phyloP scores from a whole-genome alignment of 2,797 vertebrate genomes.

The Oceanodroma leucorhoa region DNA sequence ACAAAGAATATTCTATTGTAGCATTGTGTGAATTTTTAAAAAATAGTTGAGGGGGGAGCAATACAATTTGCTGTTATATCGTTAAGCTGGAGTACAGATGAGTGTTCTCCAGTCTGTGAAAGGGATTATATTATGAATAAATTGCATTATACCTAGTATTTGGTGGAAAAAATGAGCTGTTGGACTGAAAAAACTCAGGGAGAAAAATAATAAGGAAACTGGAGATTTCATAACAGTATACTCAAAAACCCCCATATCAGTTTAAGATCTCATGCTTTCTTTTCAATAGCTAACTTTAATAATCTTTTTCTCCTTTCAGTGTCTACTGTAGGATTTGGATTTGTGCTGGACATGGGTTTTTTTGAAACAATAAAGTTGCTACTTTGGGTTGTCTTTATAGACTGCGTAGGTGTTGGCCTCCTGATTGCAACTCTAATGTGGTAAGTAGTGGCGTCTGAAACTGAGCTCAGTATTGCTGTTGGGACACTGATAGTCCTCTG shows the following conservation, averaged over 20 bases:
- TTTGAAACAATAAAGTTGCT: constrained; percentile 92
- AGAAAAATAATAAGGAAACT: background rate
- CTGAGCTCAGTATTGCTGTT: background rate
- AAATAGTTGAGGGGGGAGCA: background rate
- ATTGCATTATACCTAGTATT: background rate
- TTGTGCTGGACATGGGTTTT: constrained; percentile 92
- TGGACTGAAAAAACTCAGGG: background rate
- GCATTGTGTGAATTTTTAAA: background rate
- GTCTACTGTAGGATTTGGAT: constrained; percentile 93
- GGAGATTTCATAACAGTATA: background rate
- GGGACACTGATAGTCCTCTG: background rate
- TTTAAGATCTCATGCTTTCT: background rate
- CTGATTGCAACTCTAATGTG: constrained; percentile 97
- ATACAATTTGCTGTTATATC: background rate
- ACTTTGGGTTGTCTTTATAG: constrained; percentile 96
- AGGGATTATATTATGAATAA: background rate
- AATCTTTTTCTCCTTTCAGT: constrained; percentile 73
- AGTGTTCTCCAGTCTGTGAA: background rate
- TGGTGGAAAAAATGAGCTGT: background rate
- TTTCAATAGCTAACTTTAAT: background rate
- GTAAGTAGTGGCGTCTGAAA: constrained; percentile 75
- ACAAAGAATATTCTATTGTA: background rate
- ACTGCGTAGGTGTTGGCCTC: constrained; percentile 94
- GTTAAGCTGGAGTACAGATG: background rate
- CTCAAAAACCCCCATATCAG: fast-evolving